Conservation (phyloP, 2,113 vertebrate species). For the Microtus richardsoni region DNA sequence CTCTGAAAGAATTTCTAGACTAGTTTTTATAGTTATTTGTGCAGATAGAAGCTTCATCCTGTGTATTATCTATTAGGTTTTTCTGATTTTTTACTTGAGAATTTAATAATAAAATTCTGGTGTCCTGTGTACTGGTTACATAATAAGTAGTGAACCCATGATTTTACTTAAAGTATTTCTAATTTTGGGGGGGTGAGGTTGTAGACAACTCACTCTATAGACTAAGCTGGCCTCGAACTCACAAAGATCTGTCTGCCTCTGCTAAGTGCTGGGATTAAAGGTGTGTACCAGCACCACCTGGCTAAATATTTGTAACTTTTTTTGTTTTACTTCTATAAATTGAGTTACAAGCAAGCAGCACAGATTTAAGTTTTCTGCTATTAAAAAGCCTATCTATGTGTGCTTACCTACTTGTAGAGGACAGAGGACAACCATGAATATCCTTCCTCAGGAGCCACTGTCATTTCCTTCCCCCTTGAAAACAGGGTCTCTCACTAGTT, state of each 20-base stretch:
- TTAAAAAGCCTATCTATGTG: background rate
- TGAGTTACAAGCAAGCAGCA: conserved; percentile 46
- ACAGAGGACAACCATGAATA: background rate
- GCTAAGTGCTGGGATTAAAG: no score
- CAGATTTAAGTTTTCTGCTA: conserved; percentile 44
- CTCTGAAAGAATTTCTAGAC: background rate
- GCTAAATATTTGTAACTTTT: conserved; percentile 33
- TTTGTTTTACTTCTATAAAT: background rate
- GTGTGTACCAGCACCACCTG: no score
- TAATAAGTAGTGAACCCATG: background rate
- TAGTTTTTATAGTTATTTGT: conserved; percentile 31
- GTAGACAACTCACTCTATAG: no score
- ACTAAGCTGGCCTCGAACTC: no score
- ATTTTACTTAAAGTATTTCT: conserved; percentile 36
- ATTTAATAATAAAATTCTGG: conserved; percentile 52
- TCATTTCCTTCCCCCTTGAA: background rate
- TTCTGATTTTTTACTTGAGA: conserved; percentile 49
- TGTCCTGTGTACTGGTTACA: background rate
- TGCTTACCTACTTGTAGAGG: background rate
- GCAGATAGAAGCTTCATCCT: background rate
- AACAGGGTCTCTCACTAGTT: background rate
- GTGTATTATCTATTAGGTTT: conserved; percentile 7
- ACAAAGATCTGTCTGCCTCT: no score
- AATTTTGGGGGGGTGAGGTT: background rate
- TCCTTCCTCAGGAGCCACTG: background rate